A percentile compares a stretch with the other conserved stretches of the same genome.
phyloP scores from a whole-genome alignment of 2,113 vertebrate species.

The Eurystomus gularis region DNA sequence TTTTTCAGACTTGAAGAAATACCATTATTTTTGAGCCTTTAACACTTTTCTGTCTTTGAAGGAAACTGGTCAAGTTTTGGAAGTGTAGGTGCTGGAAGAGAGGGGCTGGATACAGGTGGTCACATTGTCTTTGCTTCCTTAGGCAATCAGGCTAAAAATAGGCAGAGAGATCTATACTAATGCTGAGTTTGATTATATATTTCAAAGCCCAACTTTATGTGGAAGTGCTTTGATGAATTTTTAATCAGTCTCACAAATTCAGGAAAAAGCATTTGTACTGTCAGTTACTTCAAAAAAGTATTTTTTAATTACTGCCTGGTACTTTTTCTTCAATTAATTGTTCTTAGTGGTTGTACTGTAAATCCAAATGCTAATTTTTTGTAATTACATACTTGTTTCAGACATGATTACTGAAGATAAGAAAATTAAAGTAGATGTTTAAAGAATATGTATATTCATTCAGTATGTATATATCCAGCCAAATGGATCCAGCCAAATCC shows the following conservation, averaged over 20 bases:
- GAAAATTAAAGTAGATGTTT: not conserved
- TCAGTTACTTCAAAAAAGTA: not conserved
- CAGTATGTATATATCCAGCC: not conserved
- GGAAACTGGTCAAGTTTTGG: not conserved
- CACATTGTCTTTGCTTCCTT: not conserved
- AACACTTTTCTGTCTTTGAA: not conserved
- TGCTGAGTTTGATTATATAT: not conserved
- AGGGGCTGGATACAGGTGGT: not conserved
- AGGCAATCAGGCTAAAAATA: not conserved
- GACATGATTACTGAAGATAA: not conserved
- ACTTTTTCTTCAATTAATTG: not conserved
- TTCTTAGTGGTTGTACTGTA: not conserved
- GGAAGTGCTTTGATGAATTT: slow-evolving; percentile 51
- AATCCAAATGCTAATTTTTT: not conserved
- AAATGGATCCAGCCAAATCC: no score
- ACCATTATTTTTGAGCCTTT: not conserved
- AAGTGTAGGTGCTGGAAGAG: not conserved
- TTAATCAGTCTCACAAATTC: not conserved
- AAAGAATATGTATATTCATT: not conserved
- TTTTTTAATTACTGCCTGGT: not conserved
- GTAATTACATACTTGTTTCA: not conserved
- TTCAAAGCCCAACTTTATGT: not conserved
- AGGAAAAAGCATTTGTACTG: not conserved
- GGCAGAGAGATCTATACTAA: not conserved
- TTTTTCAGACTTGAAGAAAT: not conserved